A percentile compares a stretch with the other conserved stretches of the same genome.
Conservation (phyloP, 2,113 vertebrate genomes). For the western clawed frog (Xenopus tropicalis) region DNA sequence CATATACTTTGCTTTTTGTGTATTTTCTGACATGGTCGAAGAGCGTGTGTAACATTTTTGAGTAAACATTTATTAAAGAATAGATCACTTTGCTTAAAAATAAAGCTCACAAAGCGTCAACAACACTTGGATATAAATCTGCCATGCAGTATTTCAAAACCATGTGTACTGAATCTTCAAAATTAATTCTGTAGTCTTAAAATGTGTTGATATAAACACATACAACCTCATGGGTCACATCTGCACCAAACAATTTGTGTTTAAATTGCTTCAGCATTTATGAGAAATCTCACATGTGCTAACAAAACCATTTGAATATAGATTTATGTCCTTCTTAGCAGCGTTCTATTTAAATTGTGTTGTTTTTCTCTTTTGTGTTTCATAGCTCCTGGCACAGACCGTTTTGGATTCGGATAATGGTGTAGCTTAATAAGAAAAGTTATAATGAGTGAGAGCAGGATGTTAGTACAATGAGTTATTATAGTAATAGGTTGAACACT, state of each 20-base stretch:
- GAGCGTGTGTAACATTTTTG: too few species aligned
- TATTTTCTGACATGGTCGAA: too few species aligned
- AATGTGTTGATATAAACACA: conserved; percentile 42
- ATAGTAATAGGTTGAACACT: conserved; percentile 41
- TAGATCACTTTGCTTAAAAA: too few species aligned
- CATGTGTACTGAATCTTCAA: conserved; percentile 32
- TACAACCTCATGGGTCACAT: conserved; percentile 39
- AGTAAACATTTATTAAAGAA: too few species aligned
- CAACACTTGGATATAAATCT: neutral
- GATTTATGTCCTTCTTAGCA: conserved; percentile 39
- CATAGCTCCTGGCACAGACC: conserved; percentile 39
- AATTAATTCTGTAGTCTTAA: conserved; percentile 39
- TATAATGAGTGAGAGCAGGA: conserved; percentile 42
- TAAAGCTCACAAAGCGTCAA: too few species aligned
- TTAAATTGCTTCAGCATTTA: conserved; percentile 39
- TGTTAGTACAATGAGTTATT: conserved; percentile 44
- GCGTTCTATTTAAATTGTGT: conserved; percentile 39
- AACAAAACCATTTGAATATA: conserved; percentile 42
- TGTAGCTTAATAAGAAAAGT: conserved; percentile 43
- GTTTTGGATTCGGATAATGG: conserved; percentile 39
- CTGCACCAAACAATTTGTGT: conserved; percentile 40
- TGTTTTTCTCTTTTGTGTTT: conserved; percentile 41
- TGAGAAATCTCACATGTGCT: conserved; percentile 44
- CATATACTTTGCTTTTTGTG: too few species aligned
- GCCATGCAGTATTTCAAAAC: conserved; percentile 5